A percentile compares a stretch with the other conserved stretches of the same genome.
These are phyloP conservation scores for Keiferia lycopersicella DNA, from an alignment of 2,888 invertebrate genomes.

Conservation along the genomic window DNA sequence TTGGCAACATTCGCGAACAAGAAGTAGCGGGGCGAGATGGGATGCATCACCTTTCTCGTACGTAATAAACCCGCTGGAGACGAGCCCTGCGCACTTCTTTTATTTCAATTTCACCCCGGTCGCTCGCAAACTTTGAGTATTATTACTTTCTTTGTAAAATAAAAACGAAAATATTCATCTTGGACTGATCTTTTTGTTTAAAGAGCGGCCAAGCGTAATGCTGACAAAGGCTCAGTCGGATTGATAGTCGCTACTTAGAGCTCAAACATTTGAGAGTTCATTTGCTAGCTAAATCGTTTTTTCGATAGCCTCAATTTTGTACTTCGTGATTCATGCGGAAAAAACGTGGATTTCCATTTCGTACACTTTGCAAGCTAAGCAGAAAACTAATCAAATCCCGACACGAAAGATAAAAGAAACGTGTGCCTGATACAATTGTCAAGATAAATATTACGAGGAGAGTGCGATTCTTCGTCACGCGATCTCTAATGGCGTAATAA, in stretches of 20 bases:
- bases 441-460: constrained; percentile 65
- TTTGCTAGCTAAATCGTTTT: not conserved
- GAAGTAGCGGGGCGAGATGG: constrained; percentile 41
- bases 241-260: not conserved
- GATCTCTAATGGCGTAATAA: constrained; percentile 78
- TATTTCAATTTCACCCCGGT: constrained; percentile 65
- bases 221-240: constrained; percentile 1
- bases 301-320: not conserved
- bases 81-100: constrained; percentile 54
- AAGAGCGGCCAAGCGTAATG: constrained; percentile 16
- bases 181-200: constrained; percentile 25
- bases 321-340: not conserved
- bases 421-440: constrained; percentile 59
- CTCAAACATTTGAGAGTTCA: not conserved
- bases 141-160: constrained; percentile 52
- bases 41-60: constrained; percentile 53
- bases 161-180: constrained; percentile 44
- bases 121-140: constrained; percentile 58
- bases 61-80: constrained; percentile 56
- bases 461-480: constrained; percentile 72
- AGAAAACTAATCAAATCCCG: constrained; percentile 27
- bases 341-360: not conserved
- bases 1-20: constrained; percentile 54
- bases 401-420: constrained; percentile 49
- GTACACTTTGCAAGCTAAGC: constrained; percentile 12